phyloP scores from a whole-genome alignment of 2,797 vertebrate species.

The Apodemus agrarius region DNA sequence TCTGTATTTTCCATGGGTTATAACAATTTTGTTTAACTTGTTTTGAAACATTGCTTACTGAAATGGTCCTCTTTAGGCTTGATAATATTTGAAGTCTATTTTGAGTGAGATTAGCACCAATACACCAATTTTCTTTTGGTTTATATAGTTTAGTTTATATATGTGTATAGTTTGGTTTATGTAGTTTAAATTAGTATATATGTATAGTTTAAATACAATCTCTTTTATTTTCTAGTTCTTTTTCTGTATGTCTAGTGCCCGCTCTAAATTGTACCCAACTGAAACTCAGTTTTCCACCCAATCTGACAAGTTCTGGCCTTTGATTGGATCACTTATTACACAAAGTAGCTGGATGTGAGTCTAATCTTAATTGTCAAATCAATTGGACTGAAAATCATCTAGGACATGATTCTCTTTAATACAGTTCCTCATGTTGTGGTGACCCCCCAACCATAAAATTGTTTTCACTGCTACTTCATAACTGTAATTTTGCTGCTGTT shows the following conservation, averaged over 20 bases:
- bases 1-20: background rate
- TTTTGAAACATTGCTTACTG: background rate
- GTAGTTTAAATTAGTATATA: too few relatives aligned
- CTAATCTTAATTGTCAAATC: background rate
- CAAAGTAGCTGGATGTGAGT: background rate
- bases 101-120: background rate
- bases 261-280: background rate
- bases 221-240: conserved; percentile 4
- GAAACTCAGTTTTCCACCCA: background rate
- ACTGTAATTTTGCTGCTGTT: background rate
- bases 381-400: background rate
- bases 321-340: background rate
- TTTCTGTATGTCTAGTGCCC: background rate
- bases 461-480: background rate
- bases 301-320: background rate
- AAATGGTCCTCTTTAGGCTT: background rate
- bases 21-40: background rate
- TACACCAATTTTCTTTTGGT: background rate
- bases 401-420: background rate
- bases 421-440: background rate
- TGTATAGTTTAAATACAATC: too few relatives aligned
- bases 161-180: too few relatives aligned
- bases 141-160: too few relatives aligned
- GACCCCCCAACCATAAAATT: background rate
- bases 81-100: background rate